Conservation (phyloP, 1,140 invertebrate species). For the Ylistrum balloti region DNA sequence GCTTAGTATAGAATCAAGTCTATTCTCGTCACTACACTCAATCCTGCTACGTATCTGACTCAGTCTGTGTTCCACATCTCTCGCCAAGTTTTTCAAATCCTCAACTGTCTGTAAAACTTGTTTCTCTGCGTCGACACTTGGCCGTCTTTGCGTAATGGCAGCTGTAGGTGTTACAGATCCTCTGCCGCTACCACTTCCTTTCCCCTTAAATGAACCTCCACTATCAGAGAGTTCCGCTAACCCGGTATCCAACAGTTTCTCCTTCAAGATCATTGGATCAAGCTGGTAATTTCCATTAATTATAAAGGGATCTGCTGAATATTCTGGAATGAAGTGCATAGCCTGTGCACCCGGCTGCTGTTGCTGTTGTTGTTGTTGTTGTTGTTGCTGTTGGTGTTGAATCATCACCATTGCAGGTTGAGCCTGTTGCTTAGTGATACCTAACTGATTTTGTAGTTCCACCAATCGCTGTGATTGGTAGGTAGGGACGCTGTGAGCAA, state of each 20-base stretch:
- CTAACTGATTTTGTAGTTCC: background rate
- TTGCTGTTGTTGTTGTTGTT: no score
- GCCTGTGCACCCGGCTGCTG: background rate
- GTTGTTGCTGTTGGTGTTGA: background rate
- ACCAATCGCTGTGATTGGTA: background rate
- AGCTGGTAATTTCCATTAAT: constrained; percentile 77
- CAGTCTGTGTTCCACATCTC: constrained; percentile 75
- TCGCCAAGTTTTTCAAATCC: constrained; percentile 74
- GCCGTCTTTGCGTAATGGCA: constrained; percentile 10
- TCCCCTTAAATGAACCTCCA: background rate
- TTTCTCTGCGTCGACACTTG: background rate
- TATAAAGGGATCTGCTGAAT: constrained; percentile 68
- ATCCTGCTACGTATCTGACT: constrained; percentile 75
- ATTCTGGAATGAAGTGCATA: constrained; percentile 63
- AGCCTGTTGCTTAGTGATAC: background rate
- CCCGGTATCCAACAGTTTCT: constrained; percentile 76
- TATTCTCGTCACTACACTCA: constrained; percentile 74
- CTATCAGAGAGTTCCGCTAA: constrained; percentile 62
- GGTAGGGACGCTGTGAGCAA: constrained; percentile 4
- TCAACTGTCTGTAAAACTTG: constrained; percentile 70
- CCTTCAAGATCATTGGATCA: constrained; percentile 75
- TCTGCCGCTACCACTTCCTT: constrained; percentile 25
- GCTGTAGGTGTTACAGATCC: background rate
- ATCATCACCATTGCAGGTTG: background rate
- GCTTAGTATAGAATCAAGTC: constrained; percentile 73